Percentiles rank a stretch among this genome's conserved stretches.
phyloP scores from a whole-genome alignment of 2,888 invertebrate species.

The Steinernema carpocapsae region DNA sequence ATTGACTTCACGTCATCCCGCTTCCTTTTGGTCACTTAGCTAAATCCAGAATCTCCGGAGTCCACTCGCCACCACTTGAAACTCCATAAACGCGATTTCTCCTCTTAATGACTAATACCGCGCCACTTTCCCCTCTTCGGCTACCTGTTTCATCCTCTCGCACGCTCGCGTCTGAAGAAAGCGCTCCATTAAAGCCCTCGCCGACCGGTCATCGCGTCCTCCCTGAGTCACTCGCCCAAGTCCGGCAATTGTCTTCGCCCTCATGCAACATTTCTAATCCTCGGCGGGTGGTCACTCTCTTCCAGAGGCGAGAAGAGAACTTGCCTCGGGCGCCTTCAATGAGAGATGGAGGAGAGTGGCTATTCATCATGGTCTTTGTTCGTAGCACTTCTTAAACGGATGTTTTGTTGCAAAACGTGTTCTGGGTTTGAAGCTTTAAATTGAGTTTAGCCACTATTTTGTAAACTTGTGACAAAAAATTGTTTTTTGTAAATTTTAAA shows the following conservation, averaged over 20 bases:
- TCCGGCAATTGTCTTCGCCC: constrained; percentile 13
- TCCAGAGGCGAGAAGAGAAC: too few relatives aligned
- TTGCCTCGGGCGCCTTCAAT: too few relatives aligned
- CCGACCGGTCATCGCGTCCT: constrained; percentile 12
- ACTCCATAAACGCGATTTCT: constrained; percentile 32
- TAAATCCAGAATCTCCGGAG: constrained; percentile 20
- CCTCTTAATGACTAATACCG: constrained; percentile 33
- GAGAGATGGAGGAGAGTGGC: too few relatives aligned
- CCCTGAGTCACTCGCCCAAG: background rate
- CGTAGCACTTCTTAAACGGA: background rate
- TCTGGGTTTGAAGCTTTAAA: background rate
- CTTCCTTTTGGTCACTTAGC: background rate
- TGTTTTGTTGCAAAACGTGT: constrained; percentile 9
- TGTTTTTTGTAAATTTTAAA: too few relatives aligned
- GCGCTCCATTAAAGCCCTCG: constrained; percentile 35
- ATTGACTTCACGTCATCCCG: constrained; percentile 6
- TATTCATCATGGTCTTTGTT: too few relatives aligned
- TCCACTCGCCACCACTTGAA: constrained; percentile 28
- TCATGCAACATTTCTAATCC: constrained; percentile 20
- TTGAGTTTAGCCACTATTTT: too few relatives aligned
- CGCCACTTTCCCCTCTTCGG: constrained; percentile 33
- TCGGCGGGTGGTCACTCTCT: constrained; percentile 23
- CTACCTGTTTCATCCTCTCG: constrained; percentile 26
- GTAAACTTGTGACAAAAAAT: too few relatives aligned
- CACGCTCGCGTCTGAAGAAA: constrained; percentile 2